Conservation (phyloP, 1,140 invertebrate genomes). For the Conus betulinus region DNA sequence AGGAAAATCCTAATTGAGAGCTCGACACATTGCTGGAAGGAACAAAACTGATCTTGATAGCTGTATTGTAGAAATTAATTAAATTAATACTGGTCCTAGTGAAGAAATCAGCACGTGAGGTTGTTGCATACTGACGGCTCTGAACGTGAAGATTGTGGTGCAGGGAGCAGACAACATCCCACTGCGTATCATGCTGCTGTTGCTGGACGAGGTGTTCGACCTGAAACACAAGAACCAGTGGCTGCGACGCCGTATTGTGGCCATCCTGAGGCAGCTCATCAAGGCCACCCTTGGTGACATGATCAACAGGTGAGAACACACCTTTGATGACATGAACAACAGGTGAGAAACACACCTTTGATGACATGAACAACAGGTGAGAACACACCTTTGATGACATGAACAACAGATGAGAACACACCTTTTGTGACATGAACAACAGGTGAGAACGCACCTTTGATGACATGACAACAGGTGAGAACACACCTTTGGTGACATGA, state of each 20-base stretch:
- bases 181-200: conserved; percentile 87
- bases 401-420: conserved; percentile 80
- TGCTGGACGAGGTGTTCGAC: conserved; percentile 96
- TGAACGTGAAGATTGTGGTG: neutral
- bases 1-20: no score
- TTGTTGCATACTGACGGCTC: neutral
- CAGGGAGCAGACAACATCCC: conserved; percentile 87
- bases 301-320: conserved; percentile 80
- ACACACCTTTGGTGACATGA: no score
- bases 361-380: conserved; percentile 74
- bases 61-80: no score
- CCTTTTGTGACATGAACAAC: conserved; percentile 43
- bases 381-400: conserved; percentile 86
- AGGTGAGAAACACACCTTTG: neutral
- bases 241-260: conserved; percentile 88
- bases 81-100: no score
- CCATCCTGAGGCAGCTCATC: conserved; percentile 86
- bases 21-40: neutral
- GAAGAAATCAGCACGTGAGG: no score
- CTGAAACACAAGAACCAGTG: conserved; percentile 91
- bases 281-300: conserved; percentile 90
- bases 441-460: neutral
- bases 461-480: neutral
- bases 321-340: conserved; percentile 42
- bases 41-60: no score